phyloP scores from a whole-genome alignment of 2,888 invertebrate species.

The Drosophila niveifrons region DNA sequence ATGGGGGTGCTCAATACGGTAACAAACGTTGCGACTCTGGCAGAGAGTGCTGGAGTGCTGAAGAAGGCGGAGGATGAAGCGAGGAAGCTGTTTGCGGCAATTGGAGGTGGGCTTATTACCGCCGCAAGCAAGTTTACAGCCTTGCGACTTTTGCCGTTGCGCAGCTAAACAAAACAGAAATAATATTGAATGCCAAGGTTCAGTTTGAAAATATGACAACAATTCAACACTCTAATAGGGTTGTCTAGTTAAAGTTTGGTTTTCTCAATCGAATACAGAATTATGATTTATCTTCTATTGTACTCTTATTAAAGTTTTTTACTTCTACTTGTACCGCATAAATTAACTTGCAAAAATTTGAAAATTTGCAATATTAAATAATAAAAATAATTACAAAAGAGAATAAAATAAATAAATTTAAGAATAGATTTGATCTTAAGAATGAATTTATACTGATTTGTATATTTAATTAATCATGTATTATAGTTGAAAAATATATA shows the following conservation, averaged over 20 bases:
- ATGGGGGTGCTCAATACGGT: conserved; percentile 71
- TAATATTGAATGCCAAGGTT: conserved; percentile 39
- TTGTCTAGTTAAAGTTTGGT: neutral
- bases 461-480: too few relatives aligned
- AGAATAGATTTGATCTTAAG: too few relatives aligned
- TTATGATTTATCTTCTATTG: too few relatives aligned
- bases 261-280: too few relatives aligned
- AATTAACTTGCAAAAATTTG: too few relatives aligned
- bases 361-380: too few relatives aligned
- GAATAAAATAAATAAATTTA: too few relatives aligned
- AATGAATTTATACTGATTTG: too few relatives aligned
- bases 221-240: conserved; percentile 19
- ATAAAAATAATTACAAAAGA: too few relatives aligned
- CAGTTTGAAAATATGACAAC: neutral
- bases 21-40: conserved; percentile 7
- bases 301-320: too few relatives aligned
- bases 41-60: neutral
- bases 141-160: conserved; percentile 52
- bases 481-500: neutral
- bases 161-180: conserved; percentile 45
- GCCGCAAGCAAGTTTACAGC: conserved; percentile 46
- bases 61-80: neutral
- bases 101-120: conserved; percentile 61
- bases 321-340: too few relatives aligned
- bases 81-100: neutral